phyloP scores from a whole-genome alignment of 2,888 invertebrate species.

The Gortyna flavago region DNA sequence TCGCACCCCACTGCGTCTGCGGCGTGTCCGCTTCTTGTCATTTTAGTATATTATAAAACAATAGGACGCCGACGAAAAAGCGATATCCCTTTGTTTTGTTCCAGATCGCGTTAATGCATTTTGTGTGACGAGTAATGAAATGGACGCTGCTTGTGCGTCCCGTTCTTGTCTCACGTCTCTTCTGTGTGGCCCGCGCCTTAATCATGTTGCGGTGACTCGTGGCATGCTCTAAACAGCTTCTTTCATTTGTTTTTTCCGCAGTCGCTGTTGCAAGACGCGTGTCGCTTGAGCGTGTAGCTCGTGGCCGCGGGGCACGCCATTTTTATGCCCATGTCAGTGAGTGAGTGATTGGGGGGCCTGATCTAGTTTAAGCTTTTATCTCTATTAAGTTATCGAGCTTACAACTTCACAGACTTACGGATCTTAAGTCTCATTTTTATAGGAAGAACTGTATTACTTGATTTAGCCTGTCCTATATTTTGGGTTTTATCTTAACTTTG shows the following conservation, averaged over 20 bases:
- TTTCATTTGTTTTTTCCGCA: neutral
- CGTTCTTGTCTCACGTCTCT: neutral
- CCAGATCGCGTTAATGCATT: neutral
- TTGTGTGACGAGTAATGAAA: neutral
- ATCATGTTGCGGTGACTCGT: neutral
- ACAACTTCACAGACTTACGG: conserved; percentile 28
- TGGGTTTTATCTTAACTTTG: neutral
- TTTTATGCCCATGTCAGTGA: conserved; percentile 49
- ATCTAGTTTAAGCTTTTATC: conserved; percentile 50
- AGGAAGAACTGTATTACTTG: neutral
- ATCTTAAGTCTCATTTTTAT: conserved; percentile 21
- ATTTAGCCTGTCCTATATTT: no score
- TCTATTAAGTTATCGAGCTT: conserved; percentile 50
- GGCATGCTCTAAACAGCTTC: no score
- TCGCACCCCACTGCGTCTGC: neutral
- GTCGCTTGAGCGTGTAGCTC: neutral
- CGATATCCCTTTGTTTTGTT: neutral
- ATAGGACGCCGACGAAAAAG: no score
- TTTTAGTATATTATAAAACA: neutral
- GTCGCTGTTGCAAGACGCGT: neutral
- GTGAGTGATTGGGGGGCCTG: conserved; percentile 49
- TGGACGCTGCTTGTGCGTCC: neutral
- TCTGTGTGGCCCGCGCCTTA: neutral
- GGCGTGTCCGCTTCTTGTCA: neutral
- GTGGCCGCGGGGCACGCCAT: neutral